Evolutionary conservation across 2,113 vertebrate genomes (phyloP).

Genomic region (Mystacornis crossleyi): DNA sequence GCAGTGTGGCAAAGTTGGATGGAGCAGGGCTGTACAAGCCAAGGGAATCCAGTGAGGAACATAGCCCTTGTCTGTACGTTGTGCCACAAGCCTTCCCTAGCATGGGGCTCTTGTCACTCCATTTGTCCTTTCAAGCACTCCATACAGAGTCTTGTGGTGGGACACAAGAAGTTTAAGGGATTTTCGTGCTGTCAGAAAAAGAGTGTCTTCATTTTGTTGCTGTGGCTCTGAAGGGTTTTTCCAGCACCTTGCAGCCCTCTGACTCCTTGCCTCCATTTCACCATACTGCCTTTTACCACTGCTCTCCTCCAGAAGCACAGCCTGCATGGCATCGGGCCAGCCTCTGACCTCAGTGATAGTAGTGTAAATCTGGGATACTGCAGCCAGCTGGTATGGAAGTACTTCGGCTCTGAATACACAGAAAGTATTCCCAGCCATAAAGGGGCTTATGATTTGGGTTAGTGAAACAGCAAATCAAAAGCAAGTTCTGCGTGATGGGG

Average conservation of each 20-base stretch:
- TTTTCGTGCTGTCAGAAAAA: neutral
- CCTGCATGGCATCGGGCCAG: neutral
- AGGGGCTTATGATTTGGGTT: neutral
- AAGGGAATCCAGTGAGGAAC: neutral
- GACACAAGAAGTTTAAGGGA: neutral
- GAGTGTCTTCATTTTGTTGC: neutral
- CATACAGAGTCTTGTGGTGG: neutral
- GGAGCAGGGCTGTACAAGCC: neutral
- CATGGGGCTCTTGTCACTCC: neutral
- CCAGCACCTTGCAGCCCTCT: neutral
- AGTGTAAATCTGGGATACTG: neutral
- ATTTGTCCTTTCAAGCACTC: neutral
- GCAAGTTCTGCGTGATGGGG: neutral
- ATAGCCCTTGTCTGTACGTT: fast-evolving
- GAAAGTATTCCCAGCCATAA: neutral
- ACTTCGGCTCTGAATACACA: neutral
- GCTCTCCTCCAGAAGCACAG: neutral
- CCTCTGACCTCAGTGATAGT: slow-evolving; percentile 4
- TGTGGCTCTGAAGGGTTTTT: neutral
- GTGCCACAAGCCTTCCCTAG: neutral
- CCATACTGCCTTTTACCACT: neutral
- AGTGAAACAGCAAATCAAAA: neutral
- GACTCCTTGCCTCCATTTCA: neutral
- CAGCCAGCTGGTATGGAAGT: neutral
- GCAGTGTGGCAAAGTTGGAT: neutral